phyloP scores from a whole-genome alignment of 2,888 invertebrate species.

The Caenorhabditis sp. region DNA sequence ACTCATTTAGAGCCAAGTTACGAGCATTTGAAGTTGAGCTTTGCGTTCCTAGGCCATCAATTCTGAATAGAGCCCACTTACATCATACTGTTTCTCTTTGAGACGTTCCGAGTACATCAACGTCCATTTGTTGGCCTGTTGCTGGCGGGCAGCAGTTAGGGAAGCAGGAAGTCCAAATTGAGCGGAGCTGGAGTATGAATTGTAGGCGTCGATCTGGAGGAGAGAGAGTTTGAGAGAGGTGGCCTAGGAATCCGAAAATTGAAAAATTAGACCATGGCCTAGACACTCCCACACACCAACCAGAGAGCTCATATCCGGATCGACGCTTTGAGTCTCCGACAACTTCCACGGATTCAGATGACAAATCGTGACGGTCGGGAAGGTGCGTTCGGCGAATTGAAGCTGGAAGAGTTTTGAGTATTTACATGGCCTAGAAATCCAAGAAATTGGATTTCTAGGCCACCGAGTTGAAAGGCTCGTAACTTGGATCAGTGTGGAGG shows the following conservation, averaged over 20 bases:
- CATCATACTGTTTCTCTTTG: constrained; percentile 51
- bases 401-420: constrained; percentile 67
- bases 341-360: constrained; percentile 81
- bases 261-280: no score
- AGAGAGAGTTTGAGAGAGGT: background rate
- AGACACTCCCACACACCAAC: constrained; percentile 37
- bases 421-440: background rate
- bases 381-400: constrained; percentile 79
- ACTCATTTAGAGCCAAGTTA: no score
- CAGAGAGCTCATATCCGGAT: constrained; percentile 66
- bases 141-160: constrained; percentile 65
- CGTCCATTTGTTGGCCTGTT: constrained; percentile 72
- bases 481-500: no score
- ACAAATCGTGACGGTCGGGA: constrained; percentile 82
- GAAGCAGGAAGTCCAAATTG: constrained; percentile 72
- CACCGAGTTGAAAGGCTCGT: background rate
- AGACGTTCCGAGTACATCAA: constrained; percentile 71
- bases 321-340: constrained; percentile 42
- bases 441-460: background rate
- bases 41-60: no score
- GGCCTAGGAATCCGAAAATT: background rate
- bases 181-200: constrained; percentile 53
- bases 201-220: constrained; percentile 73
- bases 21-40: no score
- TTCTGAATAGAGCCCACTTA: background rate